Conservation (phyloP, 2,797 vertebrate species). For the Acipenser oxyrinchus region DNA sequence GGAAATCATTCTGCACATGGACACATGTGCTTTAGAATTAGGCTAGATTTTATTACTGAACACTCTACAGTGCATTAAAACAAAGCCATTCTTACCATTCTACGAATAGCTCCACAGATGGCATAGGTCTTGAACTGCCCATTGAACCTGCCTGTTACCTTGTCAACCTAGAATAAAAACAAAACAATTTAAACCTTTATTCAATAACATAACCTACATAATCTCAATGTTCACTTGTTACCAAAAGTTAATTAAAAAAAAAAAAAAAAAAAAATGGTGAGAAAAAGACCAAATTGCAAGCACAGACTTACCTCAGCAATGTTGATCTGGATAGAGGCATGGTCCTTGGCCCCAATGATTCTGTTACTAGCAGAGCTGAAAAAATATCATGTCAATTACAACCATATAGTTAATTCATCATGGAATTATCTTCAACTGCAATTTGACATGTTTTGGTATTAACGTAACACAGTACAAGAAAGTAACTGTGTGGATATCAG, state of each 20-base stretch:
- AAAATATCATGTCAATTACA: background rate
- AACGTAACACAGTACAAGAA: too few relatives aligned
- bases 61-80: background rate
- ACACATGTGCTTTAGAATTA: too few relatives aligned
- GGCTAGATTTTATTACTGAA: background rate
- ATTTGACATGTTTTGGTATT: too few relatives aligned
- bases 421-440: too few relatives aligned
- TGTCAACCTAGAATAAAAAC: constrained; percentile 71
- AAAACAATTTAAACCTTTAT: background rate
- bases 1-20: background rate
- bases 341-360: constrained; percentile 93
- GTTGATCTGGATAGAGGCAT: constrained; percentile 95
- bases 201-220: background rate
- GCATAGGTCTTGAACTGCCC: constrained; percentile 91
- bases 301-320: constrained; percentile 76
- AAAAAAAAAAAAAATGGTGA: too few relatives aligned
- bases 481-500: too few relatives aligned
- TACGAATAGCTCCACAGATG: constrained; percentile 88
- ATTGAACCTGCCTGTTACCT: constrained; percentile 84
- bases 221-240: background rate
- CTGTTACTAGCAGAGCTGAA: constrained; percentile 92
- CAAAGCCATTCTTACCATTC: constrained; percentile 69
- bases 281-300: background rate
- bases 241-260: background rate
- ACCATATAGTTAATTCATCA: background rate